These are phyloP conservation scores for Pseudopodoces humilis DNA, from an alignment of 2,113 vertebrate genomes.

Conservation along the genomic window DNA sequence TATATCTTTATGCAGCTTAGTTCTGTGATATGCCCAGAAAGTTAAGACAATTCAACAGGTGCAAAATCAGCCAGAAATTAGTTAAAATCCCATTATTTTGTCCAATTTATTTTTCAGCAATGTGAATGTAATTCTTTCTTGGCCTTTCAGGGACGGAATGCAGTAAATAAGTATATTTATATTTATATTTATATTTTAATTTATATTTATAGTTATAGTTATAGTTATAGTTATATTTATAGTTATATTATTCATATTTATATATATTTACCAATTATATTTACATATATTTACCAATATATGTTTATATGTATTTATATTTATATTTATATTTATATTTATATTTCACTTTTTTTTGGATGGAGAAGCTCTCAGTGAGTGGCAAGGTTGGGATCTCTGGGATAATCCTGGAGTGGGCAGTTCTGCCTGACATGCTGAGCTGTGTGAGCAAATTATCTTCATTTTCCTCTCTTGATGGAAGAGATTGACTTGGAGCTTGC, in stretches of 20 bases:
- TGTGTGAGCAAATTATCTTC: neutral
- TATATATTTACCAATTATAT: neutral
- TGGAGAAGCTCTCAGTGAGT: neutral
- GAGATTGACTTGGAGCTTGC: neutral
- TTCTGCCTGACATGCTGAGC: neutral
- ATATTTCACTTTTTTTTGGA: neutral
- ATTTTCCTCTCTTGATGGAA: neutral
- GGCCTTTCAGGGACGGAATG: neutral
- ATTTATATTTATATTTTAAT: too few relatives aligned
- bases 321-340: neutral
- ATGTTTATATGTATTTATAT: too few relatives aligned
- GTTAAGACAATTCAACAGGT: neutral
- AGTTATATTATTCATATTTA: neutral
- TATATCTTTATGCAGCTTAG: neutral
- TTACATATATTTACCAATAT: too few relatives aligned
- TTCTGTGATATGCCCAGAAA: neutral
- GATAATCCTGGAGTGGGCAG: neutral
- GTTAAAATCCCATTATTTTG: neutral
- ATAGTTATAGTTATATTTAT: neutral
- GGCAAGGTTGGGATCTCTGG: neutral
- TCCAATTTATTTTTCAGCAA: neutral
- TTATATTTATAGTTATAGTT: neutral
- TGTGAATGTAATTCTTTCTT: rapidly evolving
- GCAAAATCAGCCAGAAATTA: neutral
- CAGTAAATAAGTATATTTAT: neutral